Percentiles rank a stretch among this genome's conserved stretches.
These are phyloP conservation scores for Coenonympha glycerion DNA, from an alignment of 2,888 invertebrate species.

Conservation along the genomic window DNA sequence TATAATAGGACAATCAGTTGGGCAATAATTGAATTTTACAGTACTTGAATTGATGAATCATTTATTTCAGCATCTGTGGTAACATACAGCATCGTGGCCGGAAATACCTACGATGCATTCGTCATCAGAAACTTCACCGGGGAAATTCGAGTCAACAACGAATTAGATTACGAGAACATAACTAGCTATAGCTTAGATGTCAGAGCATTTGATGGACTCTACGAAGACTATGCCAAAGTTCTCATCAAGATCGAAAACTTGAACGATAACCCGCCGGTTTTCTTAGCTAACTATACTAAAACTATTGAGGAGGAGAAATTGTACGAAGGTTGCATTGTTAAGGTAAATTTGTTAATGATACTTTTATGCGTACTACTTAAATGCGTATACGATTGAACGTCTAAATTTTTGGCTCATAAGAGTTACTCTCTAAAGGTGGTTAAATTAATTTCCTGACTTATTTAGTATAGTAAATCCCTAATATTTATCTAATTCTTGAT, in stretches of 20 bases:
- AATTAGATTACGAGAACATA: conserved; percentile 88
- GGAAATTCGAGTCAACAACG: conserved; percentile 85
- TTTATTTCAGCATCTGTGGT: conserved; percentile 82
- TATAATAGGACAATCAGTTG: too few species aligned
- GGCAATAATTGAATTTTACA: too few species aligned
- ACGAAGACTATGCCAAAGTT: conserved; percentile 88
- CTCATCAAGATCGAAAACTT: conserved; percentile 90
- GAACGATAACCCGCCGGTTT: conserved; percentile 94
- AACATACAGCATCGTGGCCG: conserved; percentile 89
- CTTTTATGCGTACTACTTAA: background rate
- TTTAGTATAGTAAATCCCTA: too few species aligned
- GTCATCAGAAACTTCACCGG: conserved; percentile 90
- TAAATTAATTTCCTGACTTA: too few species aligned
- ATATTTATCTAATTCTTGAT: too few species aligned
- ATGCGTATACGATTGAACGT: background rate
- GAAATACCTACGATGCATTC: conserved; percentile 91
- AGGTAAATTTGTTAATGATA: conserved; percentile 45
- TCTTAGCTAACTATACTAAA: conserved; percentile 82
- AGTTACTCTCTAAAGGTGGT: too few species aligned
- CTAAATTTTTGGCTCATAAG: too few species aligned
- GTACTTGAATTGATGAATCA: background rate
- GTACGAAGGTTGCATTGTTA: conserved; percentile 81
- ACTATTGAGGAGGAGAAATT: conserved; percentile 85
- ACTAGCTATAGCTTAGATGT: conserved; percentile 90
- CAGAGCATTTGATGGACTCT: conserved; percentile 88